These are phyloP conservation scores for Plumapathes pennacea DNA, from an alignment of 92 coral and sea anemone genomes.

Conservation along the genomic window DNA sequence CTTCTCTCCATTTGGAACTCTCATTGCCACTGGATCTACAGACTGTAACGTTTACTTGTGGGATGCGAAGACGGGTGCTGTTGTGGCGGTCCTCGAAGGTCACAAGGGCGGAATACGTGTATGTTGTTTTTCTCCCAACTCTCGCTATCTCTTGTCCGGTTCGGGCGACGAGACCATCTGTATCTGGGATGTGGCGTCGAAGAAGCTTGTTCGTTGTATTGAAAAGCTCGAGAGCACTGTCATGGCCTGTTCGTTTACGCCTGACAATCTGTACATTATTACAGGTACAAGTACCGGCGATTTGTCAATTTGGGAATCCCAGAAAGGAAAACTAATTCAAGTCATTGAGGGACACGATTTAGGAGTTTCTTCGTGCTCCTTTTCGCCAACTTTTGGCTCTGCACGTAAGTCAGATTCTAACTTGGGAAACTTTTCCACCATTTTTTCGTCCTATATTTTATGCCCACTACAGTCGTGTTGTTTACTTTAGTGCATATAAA, in stretches of 20 bases:
- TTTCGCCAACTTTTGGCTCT: slow-evolving; percentile 97
- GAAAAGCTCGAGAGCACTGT: slow-evolving; percentile 93
- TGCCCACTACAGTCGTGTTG: too few species aligned
- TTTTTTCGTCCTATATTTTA: too few species aligned
- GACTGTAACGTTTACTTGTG: slow-evolving; percentile 87
- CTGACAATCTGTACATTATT: slow-evolving; percentile 85
- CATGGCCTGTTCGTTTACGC: slow-evolving; percentile 85
- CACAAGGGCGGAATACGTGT: slow-evolving; percentile 92
- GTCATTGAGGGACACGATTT: slow-evolving; percentile 90
- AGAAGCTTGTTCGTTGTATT: slow-evolving; percentile 67
- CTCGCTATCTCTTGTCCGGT: slow-evolving; percentile 85
- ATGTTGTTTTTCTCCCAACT: slow-evolving; percentile 91
- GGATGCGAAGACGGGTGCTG: slow-evolving; percentile 83
- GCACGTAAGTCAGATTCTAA: slow-evolving; percentile 65
- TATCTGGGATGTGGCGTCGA: slow-evolving; percentile 85
- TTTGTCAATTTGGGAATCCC: slow-evolving; percentile 81
- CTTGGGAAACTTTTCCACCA: slow-evolving; percentile 8
- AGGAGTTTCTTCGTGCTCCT: slow-evolving; percentile 84
- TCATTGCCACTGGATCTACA: slow-evolving; percentile 93
- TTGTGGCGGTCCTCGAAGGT: slow-evolving; percentile 80
- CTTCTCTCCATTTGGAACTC: slow-evolving; percentile 94
- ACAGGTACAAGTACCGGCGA: slow-evolving; percentile 92
- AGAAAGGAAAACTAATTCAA: slow-evolving; percentile 71
- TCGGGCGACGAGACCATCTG: slow-evolving; percentile 96
- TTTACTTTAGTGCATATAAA: too few species aligned